Percentiles rank a stretch among this genome's conserved stretches.
phyloP scores from a whole-genome alignment of 2,797 vertebrate species.

The Anguilla megastoma region DNA sequence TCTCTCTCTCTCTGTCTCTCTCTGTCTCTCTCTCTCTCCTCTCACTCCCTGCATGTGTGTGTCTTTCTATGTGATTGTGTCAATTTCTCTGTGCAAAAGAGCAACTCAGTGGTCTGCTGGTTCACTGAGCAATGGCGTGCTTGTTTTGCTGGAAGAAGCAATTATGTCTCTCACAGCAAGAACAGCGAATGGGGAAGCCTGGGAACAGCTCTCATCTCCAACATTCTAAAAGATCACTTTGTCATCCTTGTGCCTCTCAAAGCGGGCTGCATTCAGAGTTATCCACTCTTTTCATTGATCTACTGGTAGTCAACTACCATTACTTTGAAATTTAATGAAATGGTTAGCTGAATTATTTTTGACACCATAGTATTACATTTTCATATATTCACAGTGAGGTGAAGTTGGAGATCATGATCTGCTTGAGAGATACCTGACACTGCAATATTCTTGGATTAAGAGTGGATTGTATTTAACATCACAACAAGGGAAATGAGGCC shows the following conservation, averaged over 20 bases:
- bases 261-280: background rate
- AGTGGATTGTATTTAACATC: background rate
- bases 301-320: background rate
- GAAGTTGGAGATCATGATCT: background rate
- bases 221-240: background rate
- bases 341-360: background rate
- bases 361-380: background rate
- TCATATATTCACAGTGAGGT: background rate
- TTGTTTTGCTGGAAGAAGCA: conserved; percentile 6
- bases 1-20: no score
- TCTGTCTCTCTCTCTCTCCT: background rate
- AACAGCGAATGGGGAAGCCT: background rate
- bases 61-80: background rate
- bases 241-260: background rate
- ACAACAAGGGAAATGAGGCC: background rate
- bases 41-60: background rate
- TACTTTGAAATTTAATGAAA: background rate
- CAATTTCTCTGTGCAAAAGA: background rate
- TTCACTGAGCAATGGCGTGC: background rate
- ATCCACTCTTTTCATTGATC: background rate
- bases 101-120: background rate
- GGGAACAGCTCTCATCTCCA: background rate
- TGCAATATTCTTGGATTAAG: background rate
- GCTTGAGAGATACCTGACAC: background rate
- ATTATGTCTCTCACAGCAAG: background rate